Percentiles rank a stretch among this genome's conserved stretches.
phyloP scores from a whole-genome alignment of 2,797 vertebrate genomes.

The Ibycter americanus region DNA sequence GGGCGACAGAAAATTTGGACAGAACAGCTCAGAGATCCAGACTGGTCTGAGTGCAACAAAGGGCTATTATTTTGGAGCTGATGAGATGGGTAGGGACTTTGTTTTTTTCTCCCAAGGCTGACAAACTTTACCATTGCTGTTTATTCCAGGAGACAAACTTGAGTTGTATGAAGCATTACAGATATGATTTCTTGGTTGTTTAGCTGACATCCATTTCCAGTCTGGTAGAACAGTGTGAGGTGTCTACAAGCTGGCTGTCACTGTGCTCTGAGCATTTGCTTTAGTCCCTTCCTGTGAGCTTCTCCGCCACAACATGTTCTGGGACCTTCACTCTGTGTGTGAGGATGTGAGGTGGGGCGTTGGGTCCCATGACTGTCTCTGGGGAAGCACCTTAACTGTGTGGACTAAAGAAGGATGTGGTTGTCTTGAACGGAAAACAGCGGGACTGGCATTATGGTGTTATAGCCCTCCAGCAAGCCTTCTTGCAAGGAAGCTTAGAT shows the following conservation, averaged over 20 bases:
- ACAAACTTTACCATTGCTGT: not conserved
- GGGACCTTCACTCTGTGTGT: not conserved
- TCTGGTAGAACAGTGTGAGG: not conserved
- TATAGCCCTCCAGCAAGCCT: not conserved
- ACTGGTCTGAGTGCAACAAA: not conserved
- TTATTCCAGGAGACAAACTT: not conserved
- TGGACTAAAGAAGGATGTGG: not conserved
- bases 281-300: not conserved
- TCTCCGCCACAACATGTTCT: rapidly evolving
- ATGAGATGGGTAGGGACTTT: not conserved
- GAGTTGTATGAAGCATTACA: not conserved
- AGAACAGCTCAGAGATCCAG: not conserved
- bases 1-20: not conserved
- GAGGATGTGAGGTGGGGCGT: not conserved
- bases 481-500: not conserved
- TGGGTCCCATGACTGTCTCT: not conserved
- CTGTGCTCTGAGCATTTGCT: not conserved
- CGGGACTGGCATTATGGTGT: not conserved
- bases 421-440: not conserved
- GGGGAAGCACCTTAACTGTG: not conserved
- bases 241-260: not conserved
- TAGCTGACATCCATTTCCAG: not conserved
- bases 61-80: not conserved
- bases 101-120: not conserved
- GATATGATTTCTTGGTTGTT: not conserved